Percentiles rank a stretch among this genome's conserved stretches.
These are phyloP conservation scores for Molorchus minor DNA, from an alignment of 2,888 invertebrate genomes.

Conservation along the genomic window DNA sequence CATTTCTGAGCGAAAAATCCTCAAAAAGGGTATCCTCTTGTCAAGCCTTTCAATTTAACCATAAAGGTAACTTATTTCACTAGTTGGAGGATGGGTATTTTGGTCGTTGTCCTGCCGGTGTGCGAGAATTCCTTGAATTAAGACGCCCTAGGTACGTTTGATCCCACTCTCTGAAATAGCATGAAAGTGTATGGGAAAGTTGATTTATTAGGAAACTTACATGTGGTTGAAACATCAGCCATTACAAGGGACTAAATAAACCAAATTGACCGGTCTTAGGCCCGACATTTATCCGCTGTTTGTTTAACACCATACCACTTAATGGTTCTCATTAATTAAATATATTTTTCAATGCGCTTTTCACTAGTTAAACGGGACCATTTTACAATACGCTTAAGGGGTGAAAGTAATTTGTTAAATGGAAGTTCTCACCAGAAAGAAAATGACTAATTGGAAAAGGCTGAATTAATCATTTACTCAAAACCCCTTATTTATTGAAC, in stretches of 20 bases:
- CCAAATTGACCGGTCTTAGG: conserved; percentile 3
- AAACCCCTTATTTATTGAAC: too few species aligned
- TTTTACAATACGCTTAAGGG: neutral
- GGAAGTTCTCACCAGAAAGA: neutral
- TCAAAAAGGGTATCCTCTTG: too few species aligned
- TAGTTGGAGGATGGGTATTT: too few species aligned
- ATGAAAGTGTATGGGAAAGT: too few species aligned
- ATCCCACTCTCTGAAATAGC: too few species aligned
- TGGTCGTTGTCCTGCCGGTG: too few species aligned
- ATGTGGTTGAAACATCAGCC: neutral
- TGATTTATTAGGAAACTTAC: too few species aligned
- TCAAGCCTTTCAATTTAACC: too few species aligned
- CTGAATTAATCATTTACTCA: neutral
- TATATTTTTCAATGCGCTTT: conserved; percentile 4
- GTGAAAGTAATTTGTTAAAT: neutral
- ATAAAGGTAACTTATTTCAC: too few species aligned
- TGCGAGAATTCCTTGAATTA: too few species aligned
- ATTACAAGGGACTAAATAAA: neutral
- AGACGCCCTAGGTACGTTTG: too few species aligned
- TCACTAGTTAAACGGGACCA: neutral
- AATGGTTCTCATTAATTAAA: conserved; percentile 20
- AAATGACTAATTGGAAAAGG: neutral
- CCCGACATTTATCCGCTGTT: conserved; percentile 1
- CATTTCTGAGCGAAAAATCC: too few species aligned
- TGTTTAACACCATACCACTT: conserved; percentile 9